Percentiles rank a stretch among this genome's conserved stretches.
phyloP scores from a whole-genome alignment of 2,888 invertebrate genomes.

The Enchytraeus crypticus region DNA sequence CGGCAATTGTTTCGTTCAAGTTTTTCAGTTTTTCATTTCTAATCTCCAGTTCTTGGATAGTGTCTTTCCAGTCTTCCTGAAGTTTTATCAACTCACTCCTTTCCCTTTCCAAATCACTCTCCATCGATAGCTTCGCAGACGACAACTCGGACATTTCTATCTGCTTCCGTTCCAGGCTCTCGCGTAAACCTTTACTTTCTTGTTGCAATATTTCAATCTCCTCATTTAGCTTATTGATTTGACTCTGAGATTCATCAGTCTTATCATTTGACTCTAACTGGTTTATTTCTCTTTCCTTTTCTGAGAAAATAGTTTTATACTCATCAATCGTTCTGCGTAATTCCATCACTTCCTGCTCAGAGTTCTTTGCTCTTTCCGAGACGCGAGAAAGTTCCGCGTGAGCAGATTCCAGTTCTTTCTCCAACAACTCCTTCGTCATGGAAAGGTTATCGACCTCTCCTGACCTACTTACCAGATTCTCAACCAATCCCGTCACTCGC shows the following conservation, averaged over 20 bases:
- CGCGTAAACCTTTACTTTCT: too few relatives aligned
- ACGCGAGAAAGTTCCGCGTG: background rate
- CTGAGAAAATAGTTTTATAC: background rate
- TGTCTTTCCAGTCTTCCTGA: background rate
- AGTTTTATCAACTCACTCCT: background rate
- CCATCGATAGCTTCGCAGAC: background rate
- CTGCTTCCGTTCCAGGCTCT: too few relatives aligned
- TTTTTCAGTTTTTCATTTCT: background rate
- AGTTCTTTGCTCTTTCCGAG: background rate
- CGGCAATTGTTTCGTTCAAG: background rate
- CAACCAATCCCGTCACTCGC: too few relatives aligned
- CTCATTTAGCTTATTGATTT: too few relatives aligned
- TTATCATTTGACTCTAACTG: background rate
- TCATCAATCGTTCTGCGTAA: background rate
- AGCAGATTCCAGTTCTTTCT: too few relatives aligned
- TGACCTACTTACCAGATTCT: too few relatives aligned
- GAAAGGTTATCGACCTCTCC: too few relatives aligned
- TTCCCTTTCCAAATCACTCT: background rate
- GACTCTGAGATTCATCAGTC: too few relatives aligned
- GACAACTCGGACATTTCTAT: background rate
- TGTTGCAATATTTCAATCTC: too few relatives aligned
- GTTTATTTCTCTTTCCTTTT: background rate
- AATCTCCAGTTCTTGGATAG: background rate
- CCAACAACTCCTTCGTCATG: too few relatives aligned
- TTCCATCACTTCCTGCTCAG: background rate